Evolutionary conservation across 2,113 vertebrate species (phyloP), one percentile per base, ranked within the genome.

Genomic region (Nestor notabilis): DNA sequence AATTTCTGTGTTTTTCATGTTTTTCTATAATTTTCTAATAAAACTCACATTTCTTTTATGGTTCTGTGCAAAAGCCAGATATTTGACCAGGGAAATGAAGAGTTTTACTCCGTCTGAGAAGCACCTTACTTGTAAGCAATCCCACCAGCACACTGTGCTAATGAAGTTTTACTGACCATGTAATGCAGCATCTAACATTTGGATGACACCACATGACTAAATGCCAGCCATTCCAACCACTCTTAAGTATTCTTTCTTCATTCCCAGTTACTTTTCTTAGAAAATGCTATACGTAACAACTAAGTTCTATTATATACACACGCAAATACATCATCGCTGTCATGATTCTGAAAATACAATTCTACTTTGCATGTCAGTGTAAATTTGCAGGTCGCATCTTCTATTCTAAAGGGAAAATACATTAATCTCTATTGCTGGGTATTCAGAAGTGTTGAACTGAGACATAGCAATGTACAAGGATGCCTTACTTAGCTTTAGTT

Each of bases 401-500:
- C 63, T 24, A 11, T 25, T 87, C 17, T n/a, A 64, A 84, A 64
- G 63, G 29, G 28, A 86, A 56, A 39, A 72, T 50, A 28, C 74
- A 27, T n/a, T 65, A 19, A 65, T 17, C 39, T 64, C 9, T 25
- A 52, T 3, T 56, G 41, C 19, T 74, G 61, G 58, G 28, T 37
- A 77, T 77, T 81, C 17, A 0, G 7, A 83, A 61, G 15, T 18
- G 46, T 5, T 77, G 71, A 89, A 69, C 77, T 18, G 37, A 90
- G 20, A 65, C 41, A 86, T 16, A 49, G 53, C 10, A 85, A 91
- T 68, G 46, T 37, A 63, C 19, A 44, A 96, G 24, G 72, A 29
- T 96, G 83, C 71, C 99, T 96, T 99, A 99, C 99, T 99, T 96
- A 99, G 99, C 98, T 99, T 99, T 89, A 99, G 96, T 96, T 99